Evolutionary conservation across 2,113 vertebrate species (phyloP).

Genomic region (Lepisosteus osseus): DNA sequence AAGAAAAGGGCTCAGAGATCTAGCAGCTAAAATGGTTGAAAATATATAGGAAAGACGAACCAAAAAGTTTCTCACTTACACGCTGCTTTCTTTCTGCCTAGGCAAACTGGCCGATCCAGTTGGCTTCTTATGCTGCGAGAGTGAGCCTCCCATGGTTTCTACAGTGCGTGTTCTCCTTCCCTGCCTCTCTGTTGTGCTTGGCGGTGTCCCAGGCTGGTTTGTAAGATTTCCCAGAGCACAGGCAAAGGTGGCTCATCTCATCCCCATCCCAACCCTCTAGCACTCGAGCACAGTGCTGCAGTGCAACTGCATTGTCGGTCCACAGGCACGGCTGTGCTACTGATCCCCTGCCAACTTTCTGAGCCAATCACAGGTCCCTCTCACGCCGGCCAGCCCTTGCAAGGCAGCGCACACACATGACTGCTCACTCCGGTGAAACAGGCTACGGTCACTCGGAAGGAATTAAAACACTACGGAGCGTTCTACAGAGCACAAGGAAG

Average conservation of each 20-base stretch:
- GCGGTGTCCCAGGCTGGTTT: background rate
- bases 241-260: no score
- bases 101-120: background rate
- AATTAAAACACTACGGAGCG: background rate
- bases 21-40: no score
- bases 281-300: background rate
- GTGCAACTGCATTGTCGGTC: background rate
- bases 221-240: background rate
- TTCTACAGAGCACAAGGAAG: background rate
- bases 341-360: background rate
- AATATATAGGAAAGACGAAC: no score
- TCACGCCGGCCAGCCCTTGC: background rate
- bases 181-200: background rate
- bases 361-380: background rate
- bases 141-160: background rate
- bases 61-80: slow-evolving; percentile 3
- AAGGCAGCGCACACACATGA: background rate
- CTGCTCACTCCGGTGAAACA: background rate
- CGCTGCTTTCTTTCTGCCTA: background rate
- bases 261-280: background rate
- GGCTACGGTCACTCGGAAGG: background rate
- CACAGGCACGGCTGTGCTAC: background rate
- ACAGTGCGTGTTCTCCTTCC: background rate
- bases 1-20: no score
- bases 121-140: background rate